Base-by-base conservation (phyloP, 1,140 invertebrate species). In the Drosophila grimshawi region DNA sequence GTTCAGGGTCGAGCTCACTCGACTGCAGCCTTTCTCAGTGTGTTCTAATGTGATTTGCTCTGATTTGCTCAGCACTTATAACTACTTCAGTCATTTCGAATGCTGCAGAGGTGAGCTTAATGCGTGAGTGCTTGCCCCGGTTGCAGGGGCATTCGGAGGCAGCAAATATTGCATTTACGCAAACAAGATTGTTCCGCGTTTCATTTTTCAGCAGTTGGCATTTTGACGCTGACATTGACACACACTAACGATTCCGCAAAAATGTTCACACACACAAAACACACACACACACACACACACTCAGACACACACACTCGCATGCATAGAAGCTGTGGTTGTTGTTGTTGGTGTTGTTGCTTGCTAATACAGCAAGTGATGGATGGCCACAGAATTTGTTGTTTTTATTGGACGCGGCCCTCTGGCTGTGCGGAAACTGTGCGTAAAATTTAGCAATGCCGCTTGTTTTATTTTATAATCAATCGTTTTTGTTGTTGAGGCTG, bases 401-500 rank as follows among this genome's bases (percentile, higher is more conserved):
- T 19, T 19, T 19, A 19, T 19, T 19, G 19, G 19, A 19, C 19
- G 37, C 37, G 39, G 66, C 33, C 33, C 35, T 39, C 43, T 46
- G 46, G 32, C 46, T 11, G 37, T 51, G 45, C 61, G 67, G 68
- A 66, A 76, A 72, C 51, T 72, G 69, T 76, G 74, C 74, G 74
- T 76, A 72, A 72, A 76, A 76, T 72, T 56, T 61, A 61, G 62
- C 74, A 72, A 61, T 61, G 65, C 45, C 33, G 60, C 62, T 64
- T 59, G 70, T 61, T 76, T 76, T 76, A 60, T 59, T 72, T 72
- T 72, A 64, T 61, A 74, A 60, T 67, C 65, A 67, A 63, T 74
- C 69, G 65, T 69, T 68, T 43, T 64, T 46, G 2, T 62, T 62
- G 32, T 27, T 27, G 30, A n/a, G 32, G 41, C 10, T 27, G 55